Evolutionary conservation across 1,140 invertebrate genomes (phyloP).

Genomic region (Heliconius nattereri): DNA sequence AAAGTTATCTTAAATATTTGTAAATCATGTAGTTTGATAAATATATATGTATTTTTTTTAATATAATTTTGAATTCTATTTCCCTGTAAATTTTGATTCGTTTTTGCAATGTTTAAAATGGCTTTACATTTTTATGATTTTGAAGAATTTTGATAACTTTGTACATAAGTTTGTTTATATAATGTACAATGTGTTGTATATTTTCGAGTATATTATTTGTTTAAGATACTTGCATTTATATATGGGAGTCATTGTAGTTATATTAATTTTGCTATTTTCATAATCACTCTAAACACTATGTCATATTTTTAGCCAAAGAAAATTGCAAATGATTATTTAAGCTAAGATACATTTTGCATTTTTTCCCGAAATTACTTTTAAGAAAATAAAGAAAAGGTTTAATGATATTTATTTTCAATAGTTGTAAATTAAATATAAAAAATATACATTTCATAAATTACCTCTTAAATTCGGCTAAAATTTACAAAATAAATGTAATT

Average conservation of each 20-base stretch:
- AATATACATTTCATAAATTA: too few species aligned
- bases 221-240: slow-evolving; percentile 30
- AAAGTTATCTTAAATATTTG: slow-evolving; percentile 8
- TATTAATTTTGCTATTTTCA: not conserved
- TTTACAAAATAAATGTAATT: too few species aligned
- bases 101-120: not conserved
- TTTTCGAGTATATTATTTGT: slow-evolving; percentile 33
- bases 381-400: too few species aligned
- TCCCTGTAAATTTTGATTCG: not conserved
- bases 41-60: not conserved
- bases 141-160: slow-evolving; percentile 40
- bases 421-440: too few species aligned
- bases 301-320: not conserved
- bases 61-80: not conserved
- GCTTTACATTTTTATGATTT: slow-evolving; percentile 15
- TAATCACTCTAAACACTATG: too few species aligned
- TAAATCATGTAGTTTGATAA: not conserved
- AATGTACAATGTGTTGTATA: slow-evolving; percentile 47
- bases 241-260: not conserved
- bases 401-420: too few species aligned
- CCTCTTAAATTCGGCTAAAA: too few species aligned
- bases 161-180: slow-evolving; percentile 50
- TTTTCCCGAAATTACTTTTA: too few species aligned
- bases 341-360: not conserved
- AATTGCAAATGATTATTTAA: not conserved